A percentile compares a stretch with the other conserved stretches of the same genome.
phyloP scores from a whole-genome alignment of 2,797 vertebrate genomes.

The Halcyon badia region DNA sequence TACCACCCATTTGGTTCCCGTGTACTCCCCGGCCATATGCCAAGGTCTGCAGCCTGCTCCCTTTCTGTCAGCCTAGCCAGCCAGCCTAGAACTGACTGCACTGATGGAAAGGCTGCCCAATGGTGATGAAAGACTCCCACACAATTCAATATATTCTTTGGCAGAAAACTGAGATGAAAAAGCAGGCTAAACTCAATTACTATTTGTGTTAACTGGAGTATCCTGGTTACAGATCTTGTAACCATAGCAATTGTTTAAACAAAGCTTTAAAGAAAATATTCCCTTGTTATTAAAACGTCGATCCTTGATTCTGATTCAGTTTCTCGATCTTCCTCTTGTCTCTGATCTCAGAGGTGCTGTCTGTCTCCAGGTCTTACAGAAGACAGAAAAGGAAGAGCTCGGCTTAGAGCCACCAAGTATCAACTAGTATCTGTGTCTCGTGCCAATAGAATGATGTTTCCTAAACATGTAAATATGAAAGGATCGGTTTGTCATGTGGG shows the following conservation, averaged over 20 bases:
- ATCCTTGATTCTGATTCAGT: background rate
- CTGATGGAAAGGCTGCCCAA: background rate
- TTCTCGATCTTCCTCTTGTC: background rate
- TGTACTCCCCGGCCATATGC: accelerated
- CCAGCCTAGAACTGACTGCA: background rate
- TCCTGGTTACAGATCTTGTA: conserved; percentile 39
- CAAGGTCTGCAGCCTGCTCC: background rate
- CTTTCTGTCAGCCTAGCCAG: accelerated
- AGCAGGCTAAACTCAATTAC: conserved; percentile 23
- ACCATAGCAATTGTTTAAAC: conserved; percentile 28
- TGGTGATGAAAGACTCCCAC: background rate
- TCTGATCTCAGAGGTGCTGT: background rate
- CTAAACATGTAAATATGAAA: background rate
- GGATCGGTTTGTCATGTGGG: background rate
- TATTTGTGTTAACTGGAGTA: conserved; percentile 81
- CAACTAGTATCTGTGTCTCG: background rate
- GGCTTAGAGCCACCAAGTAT: accelerated
- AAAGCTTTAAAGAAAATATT: conserved; percentile 20
- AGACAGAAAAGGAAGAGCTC: background rate
- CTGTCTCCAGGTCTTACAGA: background rate
- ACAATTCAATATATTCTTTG: background rate
- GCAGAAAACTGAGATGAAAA: background rate
- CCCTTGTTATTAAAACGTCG: background rate
- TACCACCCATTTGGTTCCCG: accelerated
- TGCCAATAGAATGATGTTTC: background rate